Percentiles rank a stretch among this genome's conserved stretches.
These are phyloP conservation scores for Branchipolynoe longqiensis DNA, from an alignment of 2,888 invertebrate species.

Conservation along the genomic window DNA sequence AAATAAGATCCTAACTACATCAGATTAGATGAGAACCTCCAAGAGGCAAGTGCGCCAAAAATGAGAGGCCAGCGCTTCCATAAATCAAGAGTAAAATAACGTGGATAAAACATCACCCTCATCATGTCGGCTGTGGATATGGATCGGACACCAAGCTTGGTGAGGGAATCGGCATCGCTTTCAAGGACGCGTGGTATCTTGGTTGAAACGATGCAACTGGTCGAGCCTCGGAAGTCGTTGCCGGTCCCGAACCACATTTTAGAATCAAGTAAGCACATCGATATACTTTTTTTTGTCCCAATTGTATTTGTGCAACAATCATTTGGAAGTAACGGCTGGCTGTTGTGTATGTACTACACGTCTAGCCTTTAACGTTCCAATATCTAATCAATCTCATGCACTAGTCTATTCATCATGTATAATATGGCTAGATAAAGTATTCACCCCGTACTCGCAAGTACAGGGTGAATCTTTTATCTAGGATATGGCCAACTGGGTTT, in stretches of 20 bases:
- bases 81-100: not conserved
- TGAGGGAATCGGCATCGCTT: conserved; percentile 4
- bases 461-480: too few species aligned
- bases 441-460: too few species aligned
- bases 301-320: too few species aligned
- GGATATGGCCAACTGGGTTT: too few species aligned
- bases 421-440: too few species aligned
- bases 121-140: conserved; percentile 48
- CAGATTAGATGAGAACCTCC: conserved; percentile 55
- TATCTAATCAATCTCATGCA: too few species aligned
- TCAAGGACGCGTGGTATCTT: conserved; percentile 60
- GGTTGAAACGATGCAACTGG: conserved; percentile 71
- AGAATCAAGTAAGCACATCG: conserved; percentile 68
- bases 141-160: conserved; percentile 33
- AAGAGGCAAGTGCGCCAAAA: not conserved
- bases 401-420: too few species aligned
- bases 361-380: too few species aligned
- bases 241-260: conserved; percentile 72
- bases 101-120: not conserved
- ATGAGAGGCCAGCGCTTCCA: not conserved
- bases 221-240: conserved; percentile 73
- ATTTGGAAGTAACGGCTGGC: too few species aligned
- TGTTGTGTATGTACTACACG: too few species aligned
- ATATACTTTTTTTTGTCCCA: conserved; percentile 10
- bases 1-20: too few species aligned